Percentiles rank a stretch among this genome's conserved stretches.
Conservation (phyloP, 2,888 invertebrate species). For the Notodonta dromedarius region DNA sequence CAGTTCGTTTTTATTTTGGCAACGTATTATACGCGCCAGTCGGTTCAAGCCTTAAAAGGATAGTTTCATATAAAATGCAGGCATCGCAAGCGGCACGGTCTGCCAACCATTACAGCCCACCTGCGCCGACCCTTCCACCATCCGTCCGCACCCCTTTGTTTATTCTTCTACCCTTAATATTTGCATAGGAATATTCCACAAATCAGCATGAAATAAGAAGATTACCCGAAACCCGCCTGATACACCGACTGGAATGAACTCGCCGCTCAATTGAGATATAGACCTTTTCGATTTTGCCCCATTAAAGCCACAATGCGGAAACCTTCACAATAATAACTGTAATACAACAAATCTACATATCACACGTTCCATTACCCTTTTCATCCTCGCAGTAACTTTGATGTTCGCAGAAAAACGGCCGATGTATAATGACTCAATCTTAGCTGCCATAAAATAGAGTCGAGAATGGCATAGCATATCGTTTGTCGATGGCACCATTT, state of each 20-base stretch:
- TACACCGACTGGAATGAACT: conserved; percentile 24
- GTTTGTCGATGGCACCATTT: conserved; percentile 21
- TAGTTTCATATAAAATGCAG: conserved; percentile 2
- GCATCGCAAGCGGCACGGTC: not conserved
- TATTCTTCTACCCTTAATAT: conserved; percentile 1
- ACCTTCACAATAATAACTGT: conserved; percentile 59
- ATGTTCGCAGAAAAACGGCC: conserved; percentile 10
- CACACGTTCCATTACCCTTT: conserved; percentile 67
- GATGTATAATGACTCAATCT: conserved; percentile 15
- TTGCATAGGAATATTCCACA: conserved; percentile 4
- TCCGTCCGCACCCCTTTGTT: not conserved
- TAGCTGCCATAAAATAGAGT: conserved; percentile 12
- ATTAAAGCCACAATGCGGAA: conserved; percentile 54
- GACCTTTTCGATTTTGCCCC: conserved; percentile 54
- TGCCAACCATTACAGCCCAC: not conserved
- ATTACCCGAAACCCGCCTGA: not conserved
- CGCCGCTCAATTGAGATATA: conserved; percentile 44
- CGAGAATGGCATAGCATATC: conserved; percentile 17
- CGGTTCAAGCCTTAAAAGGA: not conserved
- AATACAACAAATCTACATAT: conserved; percentile 68
- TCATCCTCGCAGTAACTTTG: conserved; percentile 44
- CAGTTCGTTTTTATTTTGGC: too few relatives aligned
- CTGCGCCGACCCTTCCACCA: not conserved
- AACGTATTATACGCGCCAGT: too few relatives aligned
- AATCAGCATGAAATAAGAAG: conserved; percentile 6